phyloP scores from a whole-genome alignment of 2,113 vertebrate species.

The Damaliscus lunatus region DNA sequence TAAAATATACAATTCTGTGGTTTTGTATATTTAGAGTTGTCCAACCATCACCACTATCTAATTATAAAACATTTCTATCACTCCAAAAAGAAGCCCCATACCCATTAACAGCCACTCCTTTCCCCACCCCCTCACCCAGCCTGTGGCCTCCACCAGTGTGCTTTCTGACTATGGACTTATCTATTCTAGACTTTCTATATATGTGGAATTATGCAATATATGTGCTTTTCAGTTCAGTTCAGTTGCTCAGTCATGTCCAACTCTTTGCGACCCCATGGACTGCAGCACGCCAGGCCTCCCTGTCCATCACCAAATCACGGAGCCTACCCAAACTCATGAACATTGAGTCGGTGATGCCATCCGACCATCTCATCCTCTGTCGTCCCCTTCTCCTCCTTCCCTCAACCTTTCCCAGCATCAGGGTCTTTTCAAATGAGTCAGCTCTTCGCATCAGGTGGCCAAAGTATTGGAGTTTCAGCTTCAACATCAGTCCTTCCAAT shows the following conservation, averaged over 20 bases:
- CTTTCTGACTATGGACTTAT: neutral
- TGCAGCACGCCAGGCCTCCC: neutral
- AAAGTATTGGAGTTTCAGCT: neutral
- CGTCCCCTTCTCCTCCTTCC: neutral
- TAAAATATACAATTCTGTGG: neutral
- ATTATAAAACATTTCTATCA: neutral
- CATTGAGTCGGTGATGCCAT: neutral
- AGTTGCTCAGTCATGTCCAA: fast-evolving
- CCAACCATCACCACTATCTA: neutral
- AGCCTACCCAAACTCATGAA: neutral
- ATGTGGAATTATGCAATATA: neutral
- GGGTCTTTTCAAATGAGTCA: neutral
- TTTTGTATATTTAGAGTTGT: neutral
- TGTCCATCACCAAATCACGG: neutral
- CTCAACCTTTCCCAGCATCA: neutral
- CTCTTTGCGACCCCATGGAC: neutral
- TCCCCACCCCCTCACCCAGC: fast-evolving
- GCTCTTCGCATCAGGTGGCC: neutral
- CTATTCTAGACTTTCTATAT: neutral
- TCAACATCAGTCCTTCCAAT: neutral
- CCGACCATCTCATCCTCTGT: neutral
- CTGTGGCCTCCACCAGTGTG: neutral
- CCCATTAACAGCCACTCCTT: neutral
- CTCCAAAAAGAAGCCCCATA: neutral
- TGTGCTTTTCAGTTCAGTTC: neutral